phyloP scores from a whole-genome alignment of 1,140 invertebrate genomes.

The Sminthurides bifidus region DNA sequence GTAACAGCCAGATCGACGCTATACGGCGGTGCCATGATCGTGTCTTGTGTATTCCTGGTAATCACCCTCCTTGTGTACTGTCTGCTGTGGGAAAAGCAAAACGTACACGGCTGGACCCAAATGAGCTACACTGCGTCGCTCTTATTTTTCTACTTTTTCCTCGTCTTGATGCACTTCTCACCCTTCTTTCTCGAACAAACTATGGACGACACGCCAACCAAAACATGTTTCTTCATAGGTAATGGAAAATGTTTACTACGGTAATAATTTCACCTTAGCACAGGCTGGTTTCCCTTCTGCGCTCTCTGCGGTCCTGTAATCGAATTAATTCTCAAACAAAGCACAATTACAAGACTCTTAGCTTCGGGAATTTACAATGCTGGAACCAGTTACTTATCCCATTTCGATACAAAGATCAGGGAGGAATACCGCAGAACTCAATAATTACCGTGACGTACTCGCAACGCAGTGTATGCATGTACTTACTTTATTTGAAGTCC shows the following conservation, averaged over 20 bases:
- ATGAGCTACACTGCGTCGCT: constrained; percentile 13
- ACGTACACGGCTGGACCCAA: constrained; percentile 21
- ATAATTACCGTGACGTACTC: neutral
- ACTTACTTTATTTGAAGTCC: neutral
- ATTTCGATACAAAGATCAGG: neutral
- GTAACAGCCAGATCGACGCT: constrained; percentile 3
- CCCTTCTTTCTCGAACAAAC: neutral
- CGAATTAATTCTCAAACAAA: neutral
- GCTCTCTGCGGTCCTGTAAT: neutral
- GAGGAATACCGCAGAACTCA: neutral
- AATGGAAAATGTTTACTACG: neutral
- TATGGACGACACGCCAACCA: neutral
- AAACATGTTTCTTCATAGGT: constrained; percentile 1
- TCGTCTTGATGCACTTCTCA: constrained; percentile 6
- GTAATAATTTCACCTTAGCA: too few species aligned
- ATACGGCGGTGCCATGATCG: constrained; percentile 18
- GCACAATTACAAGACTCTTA: too few species aligned
- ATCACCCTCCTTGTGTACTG: constrained; percentile 23
- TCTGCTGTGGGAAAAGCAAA: constrained; percentile 29
- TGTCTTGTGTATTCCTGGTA: constrained; percentile 19
- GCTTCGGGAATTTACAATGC: too few species aligned
- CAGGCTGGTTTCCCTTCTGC: too few species aligned
- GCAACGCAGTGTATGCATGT: neutral
- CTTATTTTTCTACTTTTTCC: constrained; percentile 20
- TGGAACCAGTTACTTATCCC: too few species aligned